Percentiles rank a stretch among this genome's conserved stretches.
Evolutionary conservation across 1,140 invertebrate genomes (phyloP).

Genomic region (Venturia canescens): DNA sequence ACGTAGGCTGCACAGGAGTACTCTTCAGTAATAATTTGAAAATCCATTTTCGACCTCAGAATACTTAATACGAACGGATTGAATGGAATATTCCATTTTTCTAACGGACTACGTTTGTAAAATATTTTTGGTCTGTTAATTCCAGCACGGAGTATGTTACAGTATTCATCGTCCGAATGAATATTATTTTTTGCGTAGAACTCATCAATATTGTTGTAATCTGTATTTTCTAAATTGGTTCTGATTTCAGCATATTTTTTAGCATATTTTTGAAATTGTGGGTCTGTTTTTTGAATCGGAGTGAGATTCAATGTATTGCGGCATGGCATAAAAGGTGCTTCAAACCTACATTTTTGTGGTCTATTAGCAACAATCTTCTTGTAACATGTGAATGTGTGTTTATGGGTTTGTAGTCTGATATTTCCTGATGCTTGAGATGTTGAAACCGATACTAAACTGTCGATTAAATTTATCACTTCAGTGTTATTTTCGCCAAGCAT

Average conservation of each 20-base stretch:
- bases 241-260: conserved; percentile 51
- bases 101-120: conserved; percentile 45
- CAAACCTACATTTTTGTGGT: conserved; percentile 59
- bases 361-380: conserved; percentile 48
- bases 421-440: conserved; percentile 51
- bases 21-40: conserved; percentile 70
- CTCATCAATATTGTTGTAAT: conserved; percentile 50
- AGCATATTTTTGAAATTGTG: background rate
- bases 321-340: conserved; percentile 59
- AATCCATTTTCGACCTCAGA: conserved; percentile 67
- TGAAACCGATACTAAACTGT: conserved; percentile 47
- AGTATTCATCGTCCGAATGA: conserved; percentile 54
- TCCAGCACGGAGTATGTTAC: conserved; percentile 48
- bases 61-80: conserved; percentile 64
- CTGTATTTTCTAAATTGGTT: conserved; percentile 55
- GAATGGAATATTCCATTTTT: conserved; percentile 66
- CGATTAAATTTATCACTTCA: background rate
- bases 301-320: background rate
- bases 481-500: background rate
- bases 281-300: conserved; percentile 13
- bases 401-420: conserved; percentile 50
- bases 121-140: conserved; percentile 59
- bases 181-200: conserved; percentile 58
- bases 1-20: conserved; percentile 65
- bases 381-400: conserved; percentile 57